Base-by-base conservation (phyloP, 2,888 invertebrate species). In the Callosobruchus maculatus region DNA sequence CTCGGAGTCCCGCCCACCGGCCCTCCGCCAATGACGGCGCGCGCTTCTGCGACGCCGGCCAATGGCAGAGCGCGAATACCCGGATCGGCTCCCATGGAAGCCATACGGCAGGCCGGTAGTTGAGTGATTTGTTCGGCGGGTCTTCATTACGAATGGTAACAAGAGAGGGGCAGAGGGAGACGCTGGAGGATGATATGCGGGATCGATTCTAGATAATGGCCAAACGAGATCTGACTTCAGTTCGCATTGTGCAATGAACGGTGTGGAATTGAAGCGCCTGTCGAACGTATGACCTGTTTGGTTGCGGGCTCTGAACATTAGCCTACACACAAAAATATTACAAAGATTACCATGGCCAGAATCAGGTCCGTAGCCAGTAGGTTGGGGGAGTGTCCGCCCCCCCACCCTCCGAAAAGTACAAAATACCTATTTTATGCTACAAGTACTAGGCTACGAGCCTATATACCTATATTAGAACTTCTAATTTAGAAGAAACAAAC, bases 51-150 rank as follows among this genome's bases (percentile, higher is more conserved):
- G 22, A 4, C 13, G 70, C 4, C 20, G 18, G 21, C 26, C 21
- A 26, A 26, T 49, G 9, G 18, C 49, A 18, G 49, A 5, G 5
- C 49, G 13, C 1, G 49, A 18, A 49, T 13, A 49, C 5, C 49
- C 26, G 26, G 26, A 26, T 26, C 26, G 26, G 26, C 26, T 26
- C 26, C 30, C 49, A 83, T 82, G 81, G 83, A 80, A 81, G 82
- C 81, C 81, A 80, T 81, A 80, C 76, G 77, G 77, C 18, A 21
- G 70, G 3, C 20, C 70, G 69, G 4, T 21, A 22, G 21, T 69
- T 69, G 69, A 70, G 20, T 70, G 49, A 49, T 49, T 49, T 49
- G 49, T 49, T 49, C 49, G 5, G 49, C 13, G 49, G 49, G 49
- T 49, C 49, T 49, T 49, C 49, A 49, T 49, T 49, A 49, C 13